Percentiles rank a stretch among this genome's conserved stretches.
These are phyloP conservation scores for Watsonalla cultraria DNA, from an alignment of 2,888 invertebrate genomes.

Conservation along the genomic window DNA sequence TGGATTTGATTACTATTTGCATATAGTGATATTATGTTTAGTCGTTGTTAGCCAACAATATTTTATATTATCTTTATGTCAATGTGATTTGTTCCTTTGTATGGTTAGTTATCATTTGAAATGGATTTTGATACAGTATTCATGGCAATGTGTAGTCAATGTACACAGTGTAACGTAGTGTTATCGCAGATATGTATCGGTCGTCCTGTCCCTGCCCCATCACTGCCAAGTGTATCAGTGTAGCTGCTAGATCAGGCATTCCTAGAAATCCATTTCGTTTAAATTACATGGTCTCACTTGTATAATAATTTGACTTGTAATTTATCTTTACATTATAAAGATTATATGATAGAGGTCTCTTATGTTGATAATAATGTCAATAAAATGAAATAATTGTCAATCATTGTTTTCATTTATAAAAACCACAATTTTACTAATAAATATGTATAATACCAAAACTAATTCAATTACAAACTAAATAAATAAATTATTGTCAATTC, in stretches of 20 bases:
- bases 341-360: conserved; percentile 68
- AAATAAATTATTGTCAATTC: conserved; percentile 51
- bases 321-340: conserved; percentile 66
- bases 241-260: conserved; percentile 52
- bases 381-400: conserved; percentile 56
- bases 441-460: conserved; percentile 21
- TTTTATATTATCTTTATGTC: conserved; percentile 47
- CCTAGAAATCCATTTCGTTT: conserved; percentile 62
- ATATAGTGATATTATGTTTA: conserved; percentile 68
- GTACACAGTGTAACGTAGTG: conserved; percentile 23
- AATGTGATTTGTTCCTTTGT: conserved; percentile 67
- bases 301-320: conserved; percentile 71
- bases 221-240: conserved; percentile 64
- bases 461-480: conserved; percentile 16
- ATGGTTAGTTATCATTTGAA: conserved; percentile 44
- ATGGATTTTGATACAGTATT: conserved; percentile 49
- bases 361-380: conserved; percentile 69
- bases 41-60: conserved; percentile 52
- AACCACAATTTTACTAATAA: conserved; percentile 9
- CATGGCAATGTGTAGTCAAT: conserved; percentile 22
- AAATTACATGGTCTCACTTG: conserved; percentile 71
- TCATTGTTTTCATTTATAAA: conserved; percentile 30
- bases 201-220: conserved; percentile 27
- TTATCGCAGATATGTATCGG: conserved; percentile 17
- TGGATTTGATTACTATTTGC: conserved; percentile 54